Evolutionary conservation across 1,140 invertebrate species (phyloP).

Genomic region (Nephila pilipes): DNA sequence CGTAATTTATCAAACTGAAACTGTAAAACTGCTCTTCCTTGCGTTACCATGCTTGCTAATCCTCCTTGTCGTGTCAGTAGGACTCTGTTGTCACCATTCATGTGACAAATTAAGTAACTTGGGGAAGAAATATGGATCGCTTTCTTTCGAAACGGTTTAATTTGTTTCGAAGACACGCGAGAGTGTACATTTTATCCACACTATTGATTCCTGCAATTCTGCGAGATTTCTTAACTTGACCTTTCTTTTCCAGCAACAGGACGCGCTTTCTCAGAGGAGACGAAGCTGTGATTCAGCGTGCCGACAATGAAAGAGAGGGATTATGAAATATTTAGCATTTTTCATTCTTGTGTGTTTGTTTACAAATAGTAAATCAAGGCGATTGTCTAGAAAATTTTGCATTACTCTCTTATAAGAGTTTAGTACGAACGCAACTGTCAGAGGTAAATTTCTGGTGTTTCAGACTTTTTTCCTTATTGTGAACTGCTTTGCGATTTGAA

Average conservation of each 20-base stretch:
- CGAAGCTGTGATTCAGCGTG: background rate
- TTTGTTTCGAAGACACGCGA: background rate
- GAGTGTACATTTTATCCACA: background rate
- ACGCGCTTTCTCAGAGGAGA: background rate
- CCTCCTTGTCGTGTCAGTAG: background rate
- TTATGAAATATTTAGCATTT: constrained; percentile 12
- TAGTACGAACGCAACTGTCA: background rate
- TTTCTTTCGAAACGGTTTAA: constrained; percentile 26
- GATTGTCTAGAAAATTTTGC: background rate
- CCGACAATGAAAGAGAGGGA: background rate
- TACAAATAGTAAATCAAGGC: constrained; percentile 22
- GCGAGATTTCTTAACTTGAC: background rate
- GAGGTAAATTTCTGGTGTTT: no score
- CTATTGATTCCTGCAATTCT: background rate
- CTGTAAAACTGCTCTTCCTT: background rate
- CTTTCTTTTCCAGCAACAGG: background rate
- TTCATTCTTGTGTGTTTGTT: constrained; percentile 2
- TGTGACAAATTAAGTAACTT: background rate
- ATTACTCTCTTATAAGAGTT: background rate
- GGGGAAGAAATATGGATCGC: background rate
- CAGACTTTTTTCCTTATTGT: no score
- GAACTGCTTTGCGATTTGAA: no score
- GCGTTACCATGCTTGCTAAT: background rate
- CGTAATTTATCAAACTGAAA: background rate
- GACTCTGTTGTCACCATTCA: background rate